Base-by-base conservation (phyloP, 2,797 vertebrate species). In the Crocodylus rhombifer region DNA sequence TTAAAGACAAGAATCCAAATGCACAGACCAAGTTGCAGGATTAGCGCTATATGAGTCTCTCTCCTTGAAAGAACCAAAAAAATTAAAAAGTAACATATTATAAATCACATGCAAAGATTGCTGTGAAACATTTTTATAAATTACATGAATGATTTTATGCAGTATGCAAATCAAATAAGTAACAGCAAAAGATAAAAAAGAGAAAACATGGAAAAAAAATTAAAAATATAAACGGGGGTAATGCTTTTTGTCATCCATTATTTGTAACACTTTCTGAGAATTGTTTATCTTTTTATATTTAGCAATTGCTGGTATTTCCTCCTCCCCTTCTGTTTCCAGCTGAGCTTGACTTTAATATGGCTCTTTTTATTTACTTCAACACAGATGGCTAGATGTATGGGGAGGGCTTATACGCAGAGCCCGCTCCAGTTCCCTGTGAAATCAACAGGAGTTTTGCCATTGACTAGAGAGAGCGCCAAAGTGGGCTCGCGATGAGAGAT, bases 341-440 rank as follows among this genome's bases (percentile, higher is more conserved):
- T 89, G 91, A 91, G 87, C 80, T 84, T 90, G 77, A 84, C 95
- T 81, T 92, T 92, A 91, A 67, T 89, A 71, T 36, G 62, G 56
- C 36, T 75, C 74, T 91, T 90, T 93, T 94, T 93, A 85, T 95
- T 95, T 95, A 85, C 86, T 95, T 92, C 75, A 74, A 62, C 91
- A 92, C 85, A 95, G 88, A 94, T 92, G 87, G 79, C 0, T 6
- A 93, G 63, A 91, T 88, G 60, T 88, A 67, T 84, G 91, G 87
- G 82, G 79, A 81, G 12, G 76, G 42, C 79, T 85, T 92, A 77
- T 81, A 64, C 42, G 77, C 0, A 79, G 26, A 89, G 65, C 36
- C 63, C 82, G 1, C 51, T 89, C 91, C 86, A 80, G 69, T 86
- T 96, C 78, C 30, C 6, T 61, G 60, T 63, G 62, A 95, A 84